Evolutionary conservation across 2,888 invertebrate genomes (phyloP).

Genomic region (Drosophila eohydei): DNA sequence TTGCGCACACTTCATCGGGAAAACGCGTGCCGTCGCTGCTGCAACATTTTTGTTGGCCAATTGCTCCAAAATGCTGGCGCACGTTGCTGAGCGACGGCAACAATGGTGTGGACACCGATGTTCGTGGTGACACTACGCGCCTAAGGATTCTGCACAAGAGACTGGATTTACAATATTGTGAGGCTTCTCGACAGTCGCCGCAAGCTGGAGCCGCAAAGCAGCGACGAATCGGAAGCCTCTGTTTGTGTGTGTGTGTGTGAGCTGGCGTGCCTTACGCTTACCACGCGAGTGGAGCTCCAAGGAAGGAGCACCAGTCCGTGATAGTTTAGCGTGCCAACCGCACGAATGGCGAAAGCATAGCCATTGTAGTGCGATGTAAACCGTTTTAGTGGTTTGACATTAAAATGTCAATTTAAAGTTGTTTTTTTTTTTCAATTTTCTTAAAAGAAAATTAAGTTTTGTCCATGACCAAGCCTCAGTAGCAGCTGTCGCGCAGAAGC

Average conservation of each 20-base stretch:
- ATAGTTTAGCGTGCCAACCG: conserved; percentile 75
- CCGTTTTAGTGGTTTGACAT: not conserved
- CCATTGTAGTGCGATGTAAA: conserved; percentile 75
- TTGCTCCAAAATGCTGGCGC: conserved; percentile 56
- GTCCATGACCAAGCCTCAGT: conserved; percentile 32
- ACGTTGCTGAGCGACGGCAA: conserved; percentile 28
- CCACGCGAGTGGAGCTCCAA: conserved; percentile 10
- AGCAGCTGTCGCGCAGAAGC: conserved; percentile 46
- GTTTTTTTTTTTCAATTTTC: conserved; percentile 28
- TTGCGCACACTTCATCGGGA: conserved; percentile 21
- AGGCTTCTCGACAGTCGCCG: conserved; percentile 44
- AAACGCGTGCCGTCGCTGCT: conserved; percentile 32
- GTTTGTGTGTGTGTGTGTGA: not conserved
- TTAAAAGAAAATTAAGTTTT: conserved; percentile 33
- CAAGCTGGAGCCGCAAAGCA: conserved; percentile 47
- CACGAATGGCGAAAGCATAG: conserved; percentile 80
- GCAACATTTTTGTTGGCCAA: conserved; percentile 28
- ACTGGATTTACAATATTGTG: conserved; percentile 30
- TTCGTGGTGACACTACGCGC: conserved; percentile 50
- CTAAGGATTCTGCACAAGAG: conserved; percentile 59
- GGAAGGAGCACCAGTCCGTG: conserved; percentile 3
- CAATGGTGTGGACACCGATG: conserved; percentile 26
- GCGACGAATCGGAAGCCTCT: conserved; percentile 58
- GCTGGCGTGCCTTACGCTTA: conserved; percentile 64
- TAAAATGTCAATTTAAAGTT: conserved; percentile 25